Evolutionary conservation across 2,113 vertebrate species (phyloP).

Genomic region (Daubentonia madagascariensis): DNA sequence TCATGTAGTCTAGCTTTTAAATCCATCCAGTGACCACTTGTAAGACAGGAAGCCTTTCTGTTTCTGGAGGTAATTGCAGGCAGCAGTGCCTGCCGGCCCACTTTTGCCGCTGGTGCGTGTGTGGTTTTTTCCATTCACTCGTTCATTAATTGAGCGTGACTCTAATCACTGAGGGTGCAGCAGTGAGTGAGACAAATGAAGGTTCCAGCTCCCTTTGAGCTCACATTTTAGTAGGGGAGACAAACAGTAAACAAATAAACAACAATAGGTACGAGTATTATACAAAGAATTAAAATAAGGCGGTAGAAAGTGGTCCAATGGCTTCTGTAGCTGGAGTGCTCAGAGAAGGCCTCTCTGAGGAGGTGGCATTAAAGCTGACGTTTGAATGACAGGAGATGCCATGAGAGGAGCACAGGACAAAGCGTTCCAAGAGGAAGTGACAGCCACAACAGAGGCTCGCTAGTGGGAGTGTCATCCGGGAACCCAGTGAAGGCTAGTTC

Average conservation of each 20-base stretch:
- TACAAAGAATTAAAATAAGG: background rate
- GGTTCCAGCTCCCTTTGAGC: background rate
- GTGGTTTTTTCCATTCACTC: background rate
- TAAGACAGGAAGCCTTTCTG: background rate
- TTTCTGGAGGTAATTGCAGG: background rate
- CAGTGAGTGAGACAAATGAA: background rate
- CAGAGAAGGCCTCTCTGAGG: background rate
- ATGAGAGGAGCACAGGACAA: background rate
- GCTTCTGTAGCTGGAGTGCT: background rate
- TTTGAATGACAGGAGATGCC: background rate
- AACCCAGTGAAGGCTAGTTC: background rate
- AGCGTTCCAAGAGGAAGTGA: background rate
- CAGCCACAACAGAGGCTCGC: background rate
- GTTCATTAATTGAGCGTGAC: background rate
- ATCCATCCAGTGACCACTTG: background rate
- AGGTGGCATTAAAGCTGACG: background rate
- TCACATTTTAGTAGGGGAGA: background rate
- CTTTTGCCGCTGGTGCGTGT: background rate
- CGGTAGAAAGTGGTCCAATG: background rate
- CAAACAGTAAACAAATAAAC: background rate
- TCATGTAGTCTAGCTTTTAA: background rate
- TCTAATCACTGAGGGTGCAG: background rate
- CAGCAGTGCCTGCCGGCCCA: background rate
- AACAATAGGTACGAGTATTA: background rate
- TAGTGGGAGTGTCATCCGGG: background rate